phyloP scores from a whole-genome alignment of 2,797 vertebrate genomes.

The Urophycis tenuis region DNA sequence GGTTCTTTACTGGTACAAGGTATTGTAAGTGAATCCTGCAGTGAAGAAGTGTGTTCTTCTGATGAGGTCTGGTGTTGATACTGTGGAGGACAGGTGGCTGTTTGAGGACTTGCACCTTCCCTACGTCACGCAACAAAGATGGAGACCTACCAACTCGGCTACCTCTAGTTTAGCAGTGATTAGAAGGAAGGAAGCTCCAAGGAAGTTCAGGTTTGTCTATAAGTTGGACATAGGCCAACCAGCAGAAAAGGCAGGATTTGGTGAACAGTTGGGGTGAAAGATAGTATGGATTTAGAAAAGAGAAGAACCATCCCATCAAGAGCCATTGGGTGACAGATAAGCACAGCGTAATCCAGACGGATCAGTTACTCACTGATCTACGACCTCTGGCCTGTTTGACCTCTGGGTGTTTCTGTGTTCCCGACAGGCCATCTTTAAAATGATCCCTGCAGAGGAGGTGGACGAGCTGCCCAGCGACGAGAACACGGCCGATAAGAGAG shows the following conservation, averaged over 20 bases:
- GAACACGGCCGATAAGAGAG: constrained; percentile 79
- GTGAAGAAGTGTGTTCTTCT: neutral
- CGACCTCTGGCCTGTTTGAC: neutral
- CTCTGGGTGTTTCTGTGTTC: neutral
- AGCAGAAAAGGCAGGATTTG: too few species aligned
- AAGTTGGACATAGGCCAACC: neutral
- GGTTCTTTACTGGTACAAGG: too few species aligned
- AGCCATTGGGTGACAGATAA: too few species aligned
- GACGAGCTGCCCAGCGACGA: constrained; percentile 70
- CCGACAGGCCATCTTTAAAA: constrained; percentile 81
- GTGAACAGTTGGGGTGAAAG: too few species aligned
- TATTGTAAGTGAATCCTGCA: neutral
- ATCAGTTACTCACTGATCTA: neutral
- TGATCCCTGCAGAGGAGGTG: constrained; percentile 74
- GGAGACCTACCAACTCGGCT: too few species aligned
- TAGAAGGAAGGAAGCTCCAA: neutral
- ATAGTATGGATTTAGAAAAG: too few species aligned
- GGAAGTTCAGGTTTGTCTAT: neutral
- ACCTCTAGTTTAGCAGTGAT: neutral
- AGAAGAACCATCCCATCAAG: too few species aligned
- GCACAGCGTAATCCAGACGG: neutral
- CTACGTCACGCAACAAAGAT: too few species aligned
- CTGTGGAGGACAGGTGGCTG: too few species aligned
- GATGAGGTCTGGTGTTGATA: too few species aligned
- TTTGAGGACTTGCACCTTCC: too few species aligned